Evolutionary conservation across 2,797 vertebrate species (phyloP).

Genomic region (Poeciliopsis presidionis): DNA sequence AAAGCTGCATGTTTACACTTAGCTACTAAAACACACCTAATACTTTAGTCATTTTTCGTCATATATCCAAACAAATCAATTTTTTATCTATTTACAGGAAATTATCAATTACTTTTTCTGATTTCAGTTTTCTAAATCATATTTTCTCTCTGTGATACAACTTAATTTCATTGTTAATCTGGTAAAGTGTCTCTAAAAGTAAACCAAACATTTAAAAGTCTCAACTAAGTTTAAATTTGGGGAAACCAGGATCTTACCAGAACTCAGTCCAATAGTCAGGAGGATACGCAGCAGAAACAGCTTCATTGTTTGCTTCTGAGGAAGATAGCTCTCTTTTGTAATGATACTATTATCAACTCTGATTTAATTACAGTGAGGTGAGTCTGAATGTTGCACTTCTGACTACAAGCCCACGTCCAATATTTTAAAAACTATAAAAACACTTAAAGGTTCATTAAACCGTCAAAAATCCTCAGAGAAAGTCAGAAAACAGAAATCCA

Average conservation of each 20-base stretch:
- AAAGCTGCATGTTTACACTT: slow-evolving; percentile 24
- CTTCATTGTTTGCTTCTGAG: slow-evolving; percentile 53
- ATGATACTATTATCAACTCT: slow-evolving; percentile 9
- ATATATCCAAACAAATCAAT: slow-evolving; percentile 3
- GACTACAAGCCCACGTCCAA: background rate
- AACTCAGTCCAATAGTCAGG: slow-evolving; percentile 48
- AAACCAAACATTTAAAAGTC: background rate
- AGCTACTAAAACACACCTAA: background rate
- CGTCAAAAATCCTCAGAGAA: slow-evolving; percentile 6
- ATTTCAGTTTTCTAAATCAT: background rate
- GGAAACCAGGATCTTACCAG: slow-evolving; percentile 60
- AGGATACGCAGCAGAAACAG: slow-evolving; percentile 49
- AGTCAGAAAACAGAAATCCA: slow-evolving; percentile 10
- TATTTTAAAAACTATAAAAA: background rate
- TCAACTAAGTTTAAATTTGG: background rate
- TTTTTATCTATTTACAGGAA: background rate
- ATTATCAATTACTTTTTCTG: background rate
- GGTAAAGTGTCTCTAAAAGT: background rate
- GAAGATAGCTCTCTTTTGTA: slow-evolving; percentile 8
- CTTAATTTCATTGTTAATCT: background rate
- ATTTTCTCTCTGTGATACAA: no score
- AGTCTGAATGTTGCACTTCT: background rate
- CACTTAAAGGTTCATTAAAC: background rate
- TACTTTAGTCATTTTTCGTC: background rate
- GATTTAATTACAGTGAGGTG: slow-evolving; percentile 3